A percentile compares a stretch with the other conserved stretches of the same genome.
Conservation (phyloP, 1,140 invertebrate genomes). For the Catajapyx aquilonaris region DNA sequence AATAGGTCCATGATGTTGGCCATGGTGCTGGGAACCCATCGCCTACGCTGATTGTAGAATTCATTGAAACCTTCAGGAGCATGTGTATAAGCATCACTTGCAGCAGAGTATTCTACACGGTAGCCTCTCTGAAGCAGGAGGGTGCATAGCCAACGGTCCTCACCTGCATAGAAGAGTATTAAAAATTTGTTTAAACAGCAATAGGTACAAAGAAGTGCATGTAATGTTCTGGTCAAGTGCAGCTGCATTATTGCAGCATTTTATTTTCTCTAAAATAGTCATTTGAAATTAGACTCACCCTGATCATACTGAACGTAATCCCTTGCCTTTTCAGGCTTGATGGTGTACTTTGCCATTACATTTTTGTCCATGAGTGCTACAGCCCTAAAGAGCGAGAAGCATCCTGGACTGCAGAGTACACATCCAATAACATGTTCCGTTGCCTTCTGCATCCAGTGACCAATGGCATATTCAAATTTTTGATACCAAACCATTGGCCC, state of each 20-base stretch:
- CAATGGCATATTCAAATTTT: slow-evolving; percentile 42
- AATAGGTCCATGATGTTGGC: slow-evolving; percentile 42
- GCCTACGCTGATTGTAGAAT: slow-evolving; percentile 37
- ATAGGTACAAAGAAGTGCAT: no score
- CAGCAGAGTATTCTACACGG: slow-evolving; percentile 40
- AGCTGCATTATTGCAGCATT: neutral
- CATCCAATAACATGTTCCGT: slow-evolving; percentile 43
- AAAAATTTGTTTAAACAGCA: no score
- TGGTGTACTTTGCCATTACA: slow-evolving; percentile 34
- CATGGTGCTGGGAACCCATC: slow-evolving; percentile 42
- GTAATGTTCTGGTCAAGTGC: no score
- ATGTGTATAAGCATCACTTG: slow-evolving; percentile 39
- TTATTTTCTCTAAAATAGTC: slow-evolving; percentile 1
- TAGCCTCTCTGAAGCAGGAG: slow-evolving; percentile 37
- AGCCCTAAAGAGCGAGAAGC: slow-evolving; percentile 33
- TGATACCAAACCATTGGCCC: slow-evolving; percentile 38
- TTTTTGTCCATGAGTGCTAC: slow-evolving; percentile 37
- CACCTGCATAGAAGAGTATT: slow-evolving; percentile 18
- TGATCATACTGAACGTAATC: slow-evolving; percentile 42
- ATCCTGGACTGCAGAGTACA: slow-evolving; percentile 38
- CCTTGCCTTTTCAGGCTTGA: slow-evolving; percentile 26
- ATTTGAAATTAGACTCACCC: slow-evolving; percentile 19
- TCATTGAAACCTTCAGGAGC: slow-evolving; percentile 37
- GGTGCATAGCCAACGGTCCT: slow-evolving; percentile 42
- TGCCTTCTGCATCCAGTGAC: slow-evolving; percentile 44